Conservation (phyloP, 2,113 vertebrate genomes). For the Antigone vipio region DNA sequence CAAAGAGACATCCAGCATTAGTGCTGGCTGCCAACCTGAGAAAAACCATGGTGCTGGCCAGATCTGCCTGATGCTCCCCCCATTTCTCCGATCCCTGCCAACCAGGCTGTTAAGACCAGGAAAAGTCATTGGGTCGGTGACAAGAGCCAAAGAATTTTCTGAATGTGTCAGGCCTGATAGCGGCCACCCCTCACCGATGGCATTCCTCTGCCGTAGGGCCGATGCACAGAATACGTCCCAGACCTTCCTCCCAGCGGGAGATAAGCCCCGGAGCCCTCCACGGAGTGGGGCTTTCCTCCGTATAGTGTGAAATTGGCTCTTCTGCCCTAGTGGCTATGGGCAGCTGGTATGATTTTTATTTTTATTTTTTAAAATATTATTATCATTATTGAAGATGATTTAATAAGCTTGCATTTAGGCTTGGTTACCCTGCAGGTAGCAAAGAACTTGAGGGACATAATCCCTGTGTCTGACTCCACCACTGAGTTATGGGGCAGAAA, state of each 20-base stretch:
- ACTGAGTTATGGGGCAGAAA: background rate
- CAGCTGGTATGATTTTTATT: background rate
- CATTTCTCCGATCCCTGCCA: background rate
- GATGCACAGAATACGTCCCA: background rate
- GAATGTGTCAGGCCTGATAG: constrained; percentile 40
- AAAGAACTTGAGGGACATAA: background rate
- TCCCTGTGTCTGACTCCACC: background rate
- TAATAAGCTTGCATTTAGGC: background rate
- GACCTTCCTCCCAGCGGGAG: background rate
- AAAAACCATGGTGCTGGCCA: constrained; percentile 32
- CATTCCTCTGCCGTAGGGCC: constrained; percentile 14
- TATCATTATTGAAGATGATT: background rate
- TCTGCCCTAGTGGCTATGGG: background rate
- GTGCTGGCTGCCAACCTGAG: constrained; percentile 39
- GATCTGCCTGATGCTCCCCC: constrained; percentile 24
- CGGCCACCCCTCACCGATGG: background rate
- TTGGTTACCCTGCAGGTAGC: background rate
- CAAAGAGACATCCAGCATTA: background rate
- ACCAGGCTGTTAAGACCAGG: constrained; percentile 27
- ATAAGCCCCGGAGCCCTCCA: background rate
- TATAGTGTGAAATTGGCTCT: background rate
- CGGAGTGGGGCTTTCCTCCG: background rate
- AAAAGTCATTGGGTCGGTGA: constrained; percentile 39
- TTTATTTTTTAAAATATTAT: background rate
- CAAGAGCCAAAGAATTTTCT: constrained; percentile 46